phyloP scores from a whole-genome alignment of 2,888 invertebrate genomes.

The Melinaea menophilus region DNA sequence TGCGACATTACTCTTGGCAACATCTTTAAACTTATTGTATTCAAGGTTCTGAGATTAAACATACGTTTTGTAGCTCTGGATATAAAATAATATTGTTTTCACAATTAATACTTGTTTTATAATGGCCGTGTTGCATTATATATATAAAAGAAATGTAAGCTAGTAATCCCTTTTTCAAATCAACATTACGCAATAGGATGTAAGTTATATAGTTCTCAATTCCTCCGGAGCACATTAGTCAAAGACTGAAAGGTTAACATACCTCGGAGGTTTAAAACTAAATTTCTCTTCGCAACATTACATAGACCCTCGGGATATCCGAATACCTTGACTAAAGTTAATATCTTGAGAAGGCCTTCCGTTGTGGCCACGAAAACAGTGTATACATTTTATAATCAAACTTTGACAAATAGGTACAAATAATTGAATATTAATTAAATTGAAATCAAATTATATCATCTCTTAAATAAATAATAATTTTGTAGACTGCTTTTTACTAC shows the following conservation, averaged over 20 bases:
- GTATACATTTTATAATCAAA: constrained; percentile 2
- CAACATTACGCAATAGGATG: background rate
- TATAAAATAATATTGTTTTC: background rate
- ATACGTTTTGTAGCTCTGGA: background rate
- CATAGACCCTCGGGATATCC: constrained; percentile 48
- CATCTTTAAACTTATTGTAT: constrained; percentile 34
- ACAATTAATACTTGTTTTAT: background rate
- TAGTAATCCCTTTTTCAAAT: background rate
- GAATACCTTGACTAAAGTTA: constrained; percentile 61
- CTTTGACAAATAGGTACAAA: background rate
- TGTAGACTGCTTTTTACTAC: no score
- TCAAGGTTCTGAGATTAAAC: constrained; percentile 8
- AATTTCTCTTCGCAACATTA: constrained; percentile 50
- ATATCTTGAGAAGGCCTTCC: constrained; percentile 48
- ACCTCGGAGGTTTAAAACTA: constrained; percentile 39
- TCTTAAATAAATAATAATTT: no score
- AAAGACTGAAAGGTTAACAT: constrained; percentile 36
- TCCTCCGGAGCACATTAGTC: constrained; percentile 31
- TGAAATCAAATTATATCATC: background rate
- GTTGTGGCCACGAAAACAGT: constrained; percentile 37
- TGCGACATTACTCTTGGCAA: constrained; percentile 37
- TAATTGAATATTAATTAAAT: background rate
- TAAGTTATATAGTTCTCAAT: constrained; percentile 11
- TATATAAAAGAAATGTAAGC: no score
- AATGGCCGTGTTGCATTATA: no score